phyloP scores from a whole-genome alignment of 2,113 vertebrate genomes.

The Oxyura jamaicensis region DNA sequence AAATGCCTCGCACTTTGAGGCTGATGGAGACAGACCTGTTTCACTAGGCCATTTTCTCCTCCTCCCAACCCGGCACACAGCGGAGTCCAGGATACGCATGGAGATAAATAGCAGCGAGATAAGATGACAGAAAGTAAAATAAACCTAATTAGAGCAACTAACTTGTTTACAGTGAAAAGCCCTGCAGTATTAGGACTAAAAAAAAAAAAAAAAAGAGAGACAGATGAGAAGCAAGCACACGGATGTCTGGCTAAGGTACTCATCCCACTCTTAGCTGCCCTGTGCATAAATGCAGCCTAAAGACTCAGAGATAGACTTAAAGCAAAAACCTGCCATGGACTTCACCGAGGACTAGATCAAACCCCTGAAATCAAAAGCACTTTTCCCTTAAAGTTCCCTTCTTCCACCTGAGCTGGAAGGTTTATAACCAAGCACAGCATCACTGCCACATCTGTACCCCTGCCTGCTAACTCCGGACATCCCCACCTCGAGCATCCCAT shows the following conservation, averaged over 20 bases:
- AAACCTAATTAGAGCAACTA: constrained; percentile 1
- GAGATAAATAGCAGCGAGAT: neutral
- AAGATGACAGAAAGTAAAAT: constrained; percentile 27
- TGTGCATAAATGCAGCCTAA: neutral
- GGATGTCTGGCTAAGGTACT: neutral
- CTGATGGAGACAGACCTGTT: neutral
- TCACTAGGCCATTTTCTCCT: neutral
- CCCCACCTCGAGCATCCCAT: neutral
- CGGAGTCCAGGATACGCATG: neutral
- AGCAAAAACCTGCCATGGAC: neutral
- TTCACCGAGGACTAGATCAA: neutral
- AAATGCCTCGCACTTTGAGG: neutral
- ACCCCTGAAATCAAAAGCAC: neutral
- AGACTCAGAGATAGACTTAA: neutral
- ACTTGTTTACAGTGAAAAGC: neutral
- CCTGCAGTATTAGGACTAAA: neutral
- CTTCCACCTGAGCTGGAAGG: accelerated
- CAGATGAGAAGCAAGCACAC: neutral
- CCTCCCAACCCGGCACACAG: neutral
- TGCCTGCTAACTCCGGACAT: neutral
- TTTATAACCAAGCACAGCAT: neutral
- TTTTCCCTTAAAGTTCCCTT: neutral
- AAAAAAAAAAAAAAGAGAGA: neutral
- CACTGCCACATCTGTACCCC: neutral
- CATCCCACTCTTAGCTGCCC: neutral